Evolutionary conservation across 2,113 vertebrate species (phyloP).

Genomic region (Gasterosteus nipponicus): DNA sequence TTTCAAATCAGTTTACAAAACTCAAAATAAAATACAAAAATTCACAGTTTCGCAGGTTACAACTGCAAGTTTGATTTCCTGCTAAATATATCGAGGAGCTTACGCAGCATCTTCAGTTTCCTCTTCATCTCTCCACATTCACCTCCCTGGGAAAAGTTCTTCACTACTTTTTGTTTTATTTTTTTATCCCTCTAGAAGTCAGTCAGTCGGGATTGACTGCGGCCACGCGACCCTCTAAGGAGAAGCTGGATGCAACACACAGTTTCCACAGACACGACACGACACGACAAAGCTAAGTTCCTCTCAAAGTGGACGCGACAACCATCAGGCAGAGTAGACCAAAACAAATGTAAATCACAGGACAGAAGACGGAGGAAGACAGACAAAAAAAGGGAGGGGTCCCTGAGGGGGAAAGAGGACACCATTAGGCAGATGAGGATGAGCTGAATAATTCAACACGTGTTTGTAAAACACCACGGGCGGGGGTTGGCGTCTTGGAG

Average conservation of each 20-base stretch:
- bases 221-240: too few species aligned
- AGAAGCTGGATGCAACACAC: too few species aligned
- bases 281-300: neutral
- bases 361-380: constrained; percentile 8
- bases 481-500: constrained; percentile 9
- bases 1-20: too few species aligned
- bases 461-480: constrained; percentile 74
- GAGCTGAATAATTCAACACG: constrained; percentile 69
- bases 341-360: constrained; percentile 10
- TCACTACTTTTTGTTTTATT: neutral
- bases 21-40: too few species aligned
- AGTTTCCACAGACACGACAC: neutral
- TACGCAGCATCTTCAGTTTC: neutral
- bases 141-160: neutral
- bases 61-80: too few species aligned
- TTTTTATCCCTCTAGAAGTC: neutral
- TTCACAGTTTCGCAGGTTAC: too few species aligned
- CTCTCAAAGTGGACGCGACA: neutral
- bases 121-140: neutral
- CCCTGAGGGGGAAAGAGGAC: constrained; percentile 44
- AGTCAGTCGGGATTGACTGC: too few species aligned
- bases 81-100: neutral
- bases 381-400: constrained; percentile 15
- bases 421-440: constrained; percentile 67
- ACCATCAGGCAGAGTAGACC: constrained; percentile 6